A percentile compares a stretch with the other conserved stretches of the same genome.
Evolutionary conservation across 2,888 invertebrate species (phyloP).

Genomic region (Caenorhabditis angaria): DNA sequence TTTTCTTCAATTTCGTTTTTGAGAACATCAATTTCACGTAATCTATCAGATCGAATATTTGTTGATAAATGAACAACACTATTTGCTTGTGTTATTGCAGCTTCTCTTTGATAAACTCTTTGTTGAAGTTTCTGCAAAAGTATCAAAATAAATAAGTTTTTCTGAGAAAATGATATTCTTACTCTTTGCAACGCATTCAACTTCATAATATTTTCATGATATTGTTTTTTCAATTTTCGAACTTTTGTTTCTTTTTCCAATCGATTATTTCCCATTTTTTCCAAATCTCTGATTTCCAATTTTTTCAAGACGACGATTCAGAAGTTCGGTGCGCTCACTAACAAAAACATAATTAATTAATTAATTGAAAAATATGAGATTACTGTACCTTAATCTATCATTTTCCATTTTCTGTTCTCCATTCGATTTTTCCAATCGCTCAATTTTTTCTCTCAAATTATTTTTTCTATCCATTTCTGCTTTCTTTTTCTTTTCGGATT

Average conservation of each 20-base stretch:
- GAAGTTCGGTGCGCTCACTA: slow-evolving; percentile 12
- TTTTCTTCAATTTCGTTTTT: slow-evolving; percentile 31
- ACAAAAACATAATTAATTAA: not conserved
- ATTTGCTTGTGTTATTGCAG: slow-evolving; percentile 41
- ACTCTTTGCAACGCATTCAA: slow-evolving; percentile 36
- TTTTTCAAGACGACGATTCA: slow-evolving; percentile 16
- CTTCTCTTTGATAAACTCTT: slow-evolving; percentile 42
- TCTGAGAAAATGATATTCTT: not conserved
- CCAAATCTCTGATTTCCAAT: slow-evolving; percentile 17
- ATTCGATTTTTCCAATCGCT: slow-evolving; percentile 15
- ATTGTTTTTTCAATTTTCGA: slow-evolving; percentile 19
- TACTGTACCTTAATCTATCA: slow-evolving; percentile 22
- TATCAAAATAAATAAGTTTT: not conserved
- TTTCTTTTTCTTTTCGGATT: slow-evolving; percentile 21
- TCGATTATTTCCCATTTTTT: slow-evolving; percentile 27
- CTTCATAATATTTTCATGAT: slow-evolving; percentile 27
- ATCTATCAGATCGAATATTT: slow-evolving; percentile 40
- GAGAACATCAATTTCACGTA: slow-evolving; percentile 34
- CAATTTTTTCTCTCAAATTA: slow-evolving; percentile 17
- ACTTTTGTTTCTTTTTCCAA: slow-evolving; percentile 19
- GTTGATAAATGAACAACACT: slow-evolving; percentile 44
- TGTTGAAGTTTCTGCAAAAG: slow-evolving; percentile 41
- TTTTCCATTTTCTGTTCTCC: slow-evolving; percentile 21
- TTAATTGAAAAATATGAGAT: not conserved
- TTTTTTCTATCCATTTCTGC: slow-evolving; percentile 13